Evolutionary conservation across 2,113 vertebrate species (phyloP).

Genomic region (Dinomys branickii): DNA sequence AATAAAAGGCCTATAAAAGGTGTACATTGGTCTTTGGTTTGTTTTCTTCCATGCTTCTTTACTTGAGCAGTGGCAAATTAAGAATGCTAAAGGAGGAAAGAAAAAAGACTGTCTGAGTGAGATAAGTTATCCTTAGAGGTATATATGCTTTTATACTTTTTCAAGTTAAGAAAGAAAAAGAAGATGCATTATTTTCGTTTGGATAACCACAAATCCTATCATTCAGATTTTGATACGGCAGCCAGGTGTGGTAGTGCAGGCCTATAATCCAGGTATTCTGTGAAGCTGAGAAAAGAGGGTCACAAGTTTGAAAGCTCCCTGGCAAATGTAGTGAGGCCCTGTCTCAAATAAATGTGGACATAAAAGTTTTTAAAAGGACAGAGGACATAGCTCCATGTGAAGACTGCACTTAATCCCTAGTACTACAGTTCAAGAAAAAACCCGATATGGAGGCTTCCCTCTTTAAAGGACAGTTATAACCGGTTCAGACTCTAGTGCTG

Average conservation of each 20-base stretch:
- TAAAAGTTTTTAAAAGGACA: not conserved
- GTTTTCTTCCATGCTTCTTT: conserved; percentile 21
- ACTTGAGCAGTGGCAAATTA: not conserved
- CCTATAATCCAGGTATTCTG: not conserved
- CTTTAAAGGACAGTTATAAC: conserved; percentile 55
- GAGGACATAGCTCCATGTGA: not conserved
- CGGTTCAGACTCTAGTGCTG: conserved; percentile 45
- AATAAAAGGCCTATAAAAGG: not conserved
- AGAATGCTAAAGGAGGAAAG: not conserved
- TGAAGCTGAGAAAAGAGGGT: not conserved
- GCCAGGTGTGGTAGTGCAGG: not conserved
- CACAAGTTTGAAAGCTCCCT: not conserved
- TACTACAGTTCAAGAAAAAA: not conserved
- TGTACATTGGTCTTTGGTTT: not conserved
- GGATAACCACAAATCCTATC: not conserved
- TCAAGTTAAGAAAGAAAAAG: not conserved
- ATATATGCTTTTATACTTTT: not conserved
- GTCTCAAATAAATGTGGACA: not conserved
- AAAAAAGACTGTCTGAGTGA: not conserved
- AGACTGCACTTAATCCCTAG: not conserved
- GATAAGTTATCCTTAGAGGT: not conserved
- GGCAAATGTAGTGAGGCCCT: not conserved
- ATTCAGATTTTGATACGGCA: not conserved
- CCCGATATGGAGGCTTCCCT: conserved; percentile 55
- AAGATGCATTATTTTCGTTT: not conserved